Conservation (phyloP, 2,113 vertebrate species). For the Apeltes quadracus region DNA sequence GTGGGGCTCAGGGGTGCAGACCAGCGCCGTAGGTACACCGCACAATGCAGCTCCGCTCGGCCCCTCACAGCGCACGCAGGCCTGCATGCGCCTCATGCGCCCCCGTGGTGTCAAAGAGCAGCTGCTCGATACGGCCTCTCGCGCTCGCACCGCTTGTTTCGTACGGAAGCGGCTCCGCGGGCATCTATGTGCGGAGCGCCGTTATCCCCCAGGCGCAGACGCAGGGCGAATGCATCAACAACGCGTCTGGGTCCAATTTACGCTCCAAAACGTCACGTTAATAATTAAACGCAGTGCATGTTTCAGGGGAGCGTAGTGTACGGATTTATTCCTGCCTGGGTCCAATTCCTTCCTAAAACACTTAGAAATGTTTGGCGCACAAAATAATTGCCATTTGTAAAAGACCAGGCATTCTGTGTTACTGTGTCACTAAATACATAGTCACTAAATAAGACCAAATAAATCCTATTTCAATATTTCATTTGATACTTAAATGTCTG, state of each 20-base stretch:
- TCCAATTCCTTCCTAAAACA: constrained; percentile 8
- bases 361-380: background rate
- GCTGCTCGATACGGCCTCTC: background rate
- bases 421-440: background rate
- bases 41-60: constrained; percentile 4
- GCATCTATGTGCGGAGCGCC: background rate
- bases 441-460: too few species aligned
- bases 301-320: background rate
- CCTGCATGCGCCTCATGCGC: background rate
- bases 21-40: constrained; percentile 10
- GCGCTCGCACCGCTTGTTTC: background rate
- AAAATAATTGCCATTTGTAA: background rate
- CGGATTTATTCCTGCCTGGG: background rate
- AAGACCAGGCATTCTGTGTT: background rate
- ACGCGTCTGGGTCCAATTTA: constrained; percentile 5
- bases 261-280: background rate
- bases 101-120: constrained; percentile 28
- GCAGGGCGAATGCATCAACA: background rate
- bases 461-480: background rate
- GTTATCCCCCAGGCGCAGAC: constrained; percentile 3
- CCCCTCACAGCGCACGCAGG: background rate
- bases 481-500: background rate
- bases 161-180: background rate
- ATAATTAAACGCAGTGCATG: background rate
- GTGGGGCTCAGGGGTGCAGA: constrained; percentile 26